Percentiles rank a stretch among this genome's conserved stretches.
Evolutionary conservation across 1,140 invertebrate genomes (phyloP).

Genomic region (Bombus sibiricus): DNA sequence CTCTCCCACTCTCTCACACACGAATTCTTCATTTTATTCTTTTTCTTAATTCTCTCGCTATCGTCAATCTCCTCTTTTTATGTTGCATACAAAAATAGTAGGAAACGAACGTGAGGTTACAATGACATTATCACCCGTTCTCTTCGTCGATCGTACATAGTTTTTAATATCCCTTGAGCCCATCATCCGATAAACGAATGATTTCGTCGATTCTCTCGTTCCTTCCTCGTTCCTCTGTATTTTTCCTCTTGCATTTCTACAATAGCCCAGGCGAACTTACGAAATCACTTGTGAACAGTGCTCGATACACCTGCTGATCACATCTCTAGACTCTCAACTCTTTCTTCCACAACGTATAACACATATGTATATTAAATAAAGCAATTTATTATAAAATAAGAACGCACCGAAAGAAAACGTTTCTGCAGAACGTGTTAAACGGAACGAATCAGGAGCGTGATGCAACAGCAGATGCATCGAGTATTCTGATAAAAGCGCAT

Average conservation of each 20-base stretch:
- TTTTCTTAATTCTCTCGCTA: constrained; percentile 32
- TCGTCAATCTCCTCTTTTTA: constrained; percentile 55
- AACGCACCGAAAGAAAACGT: neutral
- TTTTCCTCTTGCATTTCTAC: constrained; percentile 1
- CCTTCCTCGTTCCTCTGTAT: neutral
- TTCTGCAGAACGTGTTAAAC: neutral
- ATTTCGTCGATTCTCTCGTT: neutral
- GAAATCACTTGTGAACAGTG: constrained; percentile 48
- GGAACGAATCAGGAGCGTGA: neutral
- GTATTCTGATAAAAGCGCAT: constrained; percentile 25
- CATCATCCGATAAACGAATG: constrained; percentile 3
- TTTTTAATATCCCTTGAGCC: constrained; percentile 29
- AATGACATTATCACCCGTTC: constrained; percentile 52
- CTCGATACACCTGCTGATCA: neutral
- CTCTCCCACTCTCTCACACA: constrained; percentile 43
- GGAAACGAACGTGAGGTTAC: constrained; percentile 63
- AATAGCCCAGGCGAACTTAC: constrained; percentile 40
- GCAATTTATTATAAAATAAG: neutral
- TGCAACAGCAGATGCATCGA: constrained; percentile 17
- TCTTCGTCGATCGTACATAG: constrained; percentile 43
- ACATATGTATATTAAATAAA: neutral
- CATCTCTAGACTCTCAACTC: neutral
- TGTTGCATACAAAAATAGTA: constrained; percentile 68
- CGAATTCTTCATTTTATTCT: constrained; percentile 26
- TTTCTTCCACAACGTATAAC: neutral